Evolutionary conservation across 2,888 invertebrate species (phyloP).

Genomic region (Drosophila birchii): DNA sequence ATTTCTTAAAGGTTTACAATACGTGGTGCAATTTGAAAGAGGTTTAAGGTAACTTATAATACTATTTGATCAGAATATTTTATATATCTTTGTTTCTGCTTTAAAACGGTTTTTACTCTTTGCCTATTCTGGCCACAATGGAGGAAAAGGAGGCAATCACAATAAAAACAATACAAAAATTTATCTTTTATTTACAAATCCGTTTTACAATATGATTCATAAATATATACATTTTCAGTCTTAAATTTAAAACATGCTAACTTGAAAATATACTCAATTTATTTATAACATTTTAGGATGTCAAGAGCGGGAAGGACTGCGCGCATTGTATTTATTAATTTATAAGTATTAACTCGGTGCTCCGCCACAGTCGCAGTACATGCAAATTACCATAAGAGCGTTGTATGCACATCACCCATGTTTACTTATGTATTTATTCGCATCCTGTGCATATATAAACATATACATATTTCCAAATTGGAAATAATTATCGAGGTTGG

Average conservation of each 20-base stretch:
- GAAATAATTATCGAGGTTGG: slow-evolving; percentile 11
- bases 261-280: too few relatives aligned
- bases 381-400: not conserved
- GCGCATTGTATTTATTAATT: slow-evolving; percentile 30
- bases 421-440: not conserved
- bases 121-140: too few relatives aligned
- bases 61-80: not conserved
- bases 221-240: too few relatives aligned
- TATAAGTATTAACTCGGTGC: slow-evolving; percentile 27
- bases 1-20: not conserved
- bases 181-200: too few relatives aligned
- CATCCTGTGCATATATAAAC: not conserved
- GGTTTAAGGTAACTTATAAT: not conserved
- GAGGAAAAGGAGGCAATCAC: too few relatives aligned
- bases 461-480: not conserved
- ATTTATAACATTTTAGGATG: too few relatives aligned
- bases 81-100: too few relatives aligned
- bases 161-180: too few relatives aligned
- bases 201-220: too few relatives aligned
- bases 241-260: too few relatives aligned
- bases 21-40: not conserved
- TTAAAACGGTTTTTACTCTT: too few relatives aligned
- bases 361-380: not conserved
- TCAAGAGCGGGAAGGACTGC: not conserved
- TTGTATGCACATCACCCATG: not conserved